Conservation (phyloP, 2,113 vertebrate genomes). For the Brachyhypopomus occidentalis region DNA sequence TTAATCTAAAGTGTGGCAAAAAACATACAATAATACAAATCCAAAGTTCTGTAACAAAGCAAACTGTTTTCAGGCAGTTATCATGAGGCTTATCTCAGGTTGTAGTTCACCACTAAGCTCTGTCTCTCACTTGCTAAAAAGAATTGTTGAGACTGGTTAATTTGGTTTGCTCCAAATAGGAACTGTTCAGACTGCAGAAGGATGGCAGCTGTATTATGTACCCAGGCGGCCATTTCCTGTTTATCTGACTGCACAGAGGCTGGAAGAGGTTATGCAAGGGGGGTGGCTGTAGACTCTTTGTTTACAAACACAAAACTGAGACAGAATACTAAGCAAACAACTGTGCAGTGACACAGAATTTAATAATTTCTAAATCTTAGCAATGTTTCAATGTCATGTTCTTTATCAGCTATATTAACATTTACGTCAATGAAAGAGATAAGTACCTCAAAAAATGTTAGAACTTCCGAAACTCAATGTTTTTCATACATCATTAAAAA, state of each 20-base stretch:
- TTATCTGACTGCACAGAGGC: background rate
- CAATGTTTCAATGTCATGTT: too few relatives aligned
- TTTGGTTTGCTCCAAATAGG: constrained; percentile 4
- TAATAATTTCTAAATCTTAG: too few relatives aligned
- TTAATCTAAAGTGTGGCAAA: background rate
- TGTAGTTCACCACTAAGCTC: constrained; percentile 4
- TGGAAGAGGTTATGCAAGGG: background rate
- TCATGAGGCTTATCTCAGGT: background rate
- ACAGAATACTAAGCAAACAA: background rate
- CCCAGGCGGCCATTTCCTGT: background rate
- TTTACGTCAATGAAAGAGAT: too few relatives aligned
- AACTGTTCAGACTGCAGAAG: constrained; percentile 7
- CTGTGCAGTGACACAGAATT: background rate
- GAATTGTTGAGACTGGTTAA: constrained; percentile 3
- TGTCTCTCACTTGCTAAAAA: background rate
- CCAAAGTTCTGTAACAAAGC: background rate
- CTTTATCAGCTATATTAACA: too few relatives aligned
- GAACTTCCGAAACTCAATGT: too few relatives aligned
- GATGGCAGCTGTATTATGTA: background rate
- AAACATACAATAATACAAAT: too few relatives aligned
- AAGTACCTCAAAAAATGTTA: too few relatives aligned
- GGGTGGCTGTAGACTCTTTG: background rate
- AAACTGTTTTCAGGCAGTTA: background rate
- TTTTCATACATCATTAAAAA: too few relatives aligned
- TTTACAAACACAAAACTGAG: background rate